Conservation (phyloP, 1,140 invertebrate species). For the Scaptomyza pallida region DNA sequence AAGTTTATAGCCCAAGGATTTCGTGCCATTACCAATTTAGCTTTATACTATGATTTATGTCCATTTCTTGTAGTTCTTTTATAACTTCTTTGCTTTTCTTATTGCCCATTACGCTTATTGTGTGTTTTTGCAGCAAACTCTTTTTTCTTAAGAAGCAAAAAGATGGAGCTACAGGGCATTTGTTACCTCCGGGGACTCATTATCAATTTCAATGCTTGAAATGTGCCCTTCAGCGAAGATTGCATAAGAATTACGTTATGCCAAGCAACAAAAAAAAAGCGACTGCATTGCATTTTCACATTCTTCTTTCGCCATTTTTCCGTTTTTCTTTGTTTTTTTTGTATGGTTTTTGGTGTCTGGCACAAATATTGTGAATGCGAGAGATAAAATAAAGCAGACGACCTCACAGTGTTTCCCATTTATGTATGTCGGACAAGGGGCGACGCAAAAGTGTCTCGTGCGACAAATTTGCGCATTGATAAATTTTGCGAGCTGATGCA, state of each 20-base stretch:
- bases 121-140: constrained; percentile 28
- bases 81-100: background rate
- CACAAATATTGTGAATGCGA: constrained; percentile 49
- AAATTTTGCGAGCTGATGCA: constrained; percentile 74
- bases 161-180: background rate
- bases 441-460: constrained; percentile 74
- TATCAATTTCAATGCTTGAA: constrained; percentile 63
- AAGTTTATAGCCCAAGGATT: background rate
- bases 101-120: constrained; percentile 29
- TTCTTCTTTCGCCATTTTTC: background rate
- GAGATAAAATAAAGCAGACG: constrained; percentile 66
- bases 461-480: constrained; percentile 60
- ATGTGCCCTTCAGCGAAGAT: constrained; percentile 52
- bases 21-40: constrained; percentile 3
- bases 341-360: constrained; percentile 51
- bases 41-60: background rate
- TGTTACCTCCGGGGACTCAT: constrained; percentile 36
- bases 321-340: constrained; percentile 27
- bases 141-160: constrained; percentile 2
- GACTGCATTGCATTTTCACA: constrained; percentile 36
- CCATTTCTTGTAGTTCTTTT: background rate
- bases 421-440: constrained; percentile 53
- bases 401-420: constrained; percentile 78
- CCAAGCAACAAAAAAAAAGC: constrained; percentile 21
- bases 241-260: constrained; percentile 67